A percentile compares a stretch with the other conserved stretches of the same genome.
These are phyloP conservation scores for Grus americana DNA, from an alignment of 2,113 vertebrate genomes.

Conservation along the genomic window DNA sequence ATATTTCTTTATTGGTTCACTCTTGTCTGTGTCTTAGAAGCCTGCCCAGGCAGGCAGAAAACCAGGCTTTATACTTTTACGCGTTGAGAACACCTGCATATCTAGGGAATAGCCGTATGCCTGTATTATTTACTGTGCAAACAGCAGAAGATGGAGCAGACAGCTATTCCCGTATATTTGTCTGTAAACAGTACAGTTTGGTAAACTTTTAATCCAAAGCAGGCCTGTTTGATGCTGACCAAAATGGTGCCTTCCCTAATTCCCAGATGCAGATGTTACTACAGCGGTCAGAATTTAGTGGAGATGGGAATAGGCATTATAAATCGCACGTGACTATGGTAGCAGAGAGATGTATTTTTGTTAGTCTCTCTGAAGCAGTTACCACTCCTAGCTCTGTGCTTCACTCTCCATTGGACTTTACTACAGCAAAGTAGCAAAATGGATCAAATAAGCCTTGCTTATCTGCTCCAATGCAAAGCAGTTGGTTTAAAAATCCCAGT, in stretches of 20 bases:
- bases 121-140: neutral
- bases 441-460: neutral
- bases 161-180: neutral
- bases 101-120: neutral
- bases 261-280: neutral
- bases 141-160: neutral
- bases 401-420: neutral
- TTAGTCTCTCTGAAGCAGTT: neutral
- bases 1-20: neutral
- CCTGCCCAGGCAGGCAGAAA: neutral
- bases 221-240: neutral
- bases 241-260: neutral
- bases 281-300: neutral
- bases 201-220: neutral
- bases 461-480: neutral
- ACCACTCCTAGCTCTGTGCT: neutral
- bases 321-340: neutral
- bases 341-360: neutral
- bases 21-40: neutral
- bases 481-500: neutral
- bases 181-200: neutral
- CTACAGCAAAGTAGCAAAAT: neutral
- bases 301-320: fast-evolving
- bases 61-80: neutral
- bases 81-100: neutral